Percentiles rank a stretch among this genome's conserved stretches.
Conservation (phyloP, 2,797 vertebrate species). For the Spinibarbus caldwelli region DNA sequence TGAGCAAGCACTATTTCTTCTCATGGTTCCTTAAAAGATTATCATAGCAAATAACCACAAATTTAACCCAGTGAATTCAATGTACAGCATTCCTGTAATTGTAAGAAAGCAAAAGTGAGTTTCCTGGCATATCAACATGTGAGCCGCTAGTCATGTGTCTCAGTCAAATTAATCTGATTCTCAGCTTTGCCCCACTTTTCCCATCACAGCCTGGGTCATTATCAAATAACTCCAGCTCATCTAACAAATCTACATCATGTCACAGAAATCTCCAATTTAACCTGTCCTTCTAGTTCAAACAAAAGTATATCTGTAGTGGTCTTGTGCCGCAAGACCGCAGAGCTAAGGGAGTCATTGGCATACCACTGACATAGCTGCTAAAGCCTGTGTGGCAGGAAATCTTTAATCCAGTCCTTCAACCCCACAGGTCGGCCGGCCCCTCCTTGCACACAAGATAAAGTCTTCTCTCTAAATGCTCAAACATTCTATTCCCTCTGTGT, state of each 20-base stretch:
- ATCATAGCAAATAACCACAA: not conserved
- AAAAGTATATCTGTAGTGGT: not conserved
- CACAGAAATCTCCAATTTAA: constrained; percentile 33
- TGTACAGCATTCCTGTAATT: not conserved
- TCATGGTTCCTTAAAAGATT: not conserved
- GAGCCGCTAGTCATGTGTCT: constrained; percentile 70
- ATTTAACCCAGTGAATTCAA: not conserved
- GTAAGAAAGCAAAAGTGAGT: not conserved
- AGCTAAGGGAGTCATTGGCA: constrained; percentile 44
- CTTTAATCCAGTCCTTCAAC: constrained; percentile 50
- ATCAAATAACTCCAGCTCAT: constrained; percentile 32
- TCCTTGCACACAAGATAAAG: constrained; percentile 36
- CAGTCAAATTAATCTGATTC: constrained; percentile 77
- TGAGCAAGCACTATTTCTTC: not conserved
- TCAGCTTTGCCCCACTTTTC: constrained; percentile 67
- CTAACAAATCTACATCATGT: constrained; percentile 28
- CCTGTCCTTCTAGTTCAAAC: not conserved
- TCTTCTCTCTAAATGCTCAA: constrained; percentile 37
- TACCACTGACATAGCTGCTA: constrained; percentile 14
- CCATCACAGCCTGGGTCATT: constrained; percentile 34
- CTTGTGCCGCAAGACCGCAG: not conserved
- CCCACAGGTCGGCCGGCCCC: constrained; percentile 19
- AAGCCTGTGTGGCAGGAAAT: constrained; percentile 36
- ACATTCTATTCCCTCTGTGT: constrained; percentile 17
- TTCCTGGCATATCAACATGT: constrained; percentile 63